Conservation (phyloP, 2,888 invertebrate species). For the Spodoptera exigua region DNA sequence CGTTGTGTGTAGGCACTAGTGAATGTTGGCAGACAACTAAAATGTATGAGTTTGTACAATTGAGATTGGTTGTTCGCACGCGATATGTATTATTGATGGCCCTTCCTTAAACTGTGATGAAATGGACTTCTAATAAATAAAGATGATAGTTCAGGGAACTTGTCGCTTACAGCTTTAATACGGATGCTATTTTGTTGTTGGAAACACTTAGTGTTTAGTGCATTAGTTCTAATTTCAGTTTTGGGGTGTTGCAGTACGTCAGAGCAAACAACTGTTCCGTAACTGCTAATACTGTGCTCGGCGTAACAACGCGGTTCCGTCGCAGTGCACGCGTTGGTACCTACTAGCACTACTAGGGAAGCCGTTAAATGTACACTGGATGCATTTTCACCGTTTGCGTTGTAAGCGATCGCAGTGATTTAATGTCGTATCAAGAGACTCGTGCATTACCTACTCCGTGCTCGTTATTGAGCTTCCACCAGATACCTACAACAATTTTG, state of each 20-base stretch:
- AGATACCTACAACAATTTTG: no score
- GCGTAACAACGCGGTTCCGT: constrained; percentile 9
- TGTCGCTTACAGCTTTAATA: constrained; percentile 10
- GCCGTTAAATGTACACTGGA: constrained; percentile 37
- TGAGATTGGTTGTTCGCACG: constrained; percentile 23
- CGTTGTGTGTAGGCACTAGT: constrained; percentile 14
- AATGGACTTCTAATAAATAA: constrained; percentile 32
- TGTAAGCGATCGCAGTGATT: constrained; percentile 40
- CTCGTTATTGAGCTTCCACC: neutral
- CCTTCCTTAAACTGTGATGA: constrained; percentile 19
- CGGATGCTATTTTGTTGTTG: constrained; percentile 16
- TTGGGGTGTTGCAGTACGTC: constrained; percentile 13
- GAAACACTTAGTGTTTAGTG: constrained; percentile 18
- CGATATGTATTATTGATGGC: constrained; percentile 31
- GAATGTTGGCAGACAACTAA: constrained; percentile 6
- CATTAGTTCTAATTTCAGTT: constrained; percentile 10
- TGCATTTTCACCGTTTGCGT: constrained; percentile 31
- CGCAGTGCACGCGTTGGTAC: constrained; percentile 8
- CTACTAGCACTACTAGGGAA: constrained; percentile 8
- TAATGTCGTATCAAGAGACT: constrained; percentile 34
- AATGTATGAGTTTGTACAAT: constrained; percentile 19
- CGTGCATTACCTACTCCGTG: constrained; percentile 15
- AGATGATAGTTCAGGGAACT: constrained; percentile 21
- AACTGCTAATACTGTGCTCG: constrained; percentile 2
- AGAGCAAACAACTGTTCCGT: constrained; percentile 10